Percentiles rank a stretch among this genome's conserved stretches.
Conservation (phyloP, 2,113 vertebrate species). For the Ameiurus melas region DNA sequence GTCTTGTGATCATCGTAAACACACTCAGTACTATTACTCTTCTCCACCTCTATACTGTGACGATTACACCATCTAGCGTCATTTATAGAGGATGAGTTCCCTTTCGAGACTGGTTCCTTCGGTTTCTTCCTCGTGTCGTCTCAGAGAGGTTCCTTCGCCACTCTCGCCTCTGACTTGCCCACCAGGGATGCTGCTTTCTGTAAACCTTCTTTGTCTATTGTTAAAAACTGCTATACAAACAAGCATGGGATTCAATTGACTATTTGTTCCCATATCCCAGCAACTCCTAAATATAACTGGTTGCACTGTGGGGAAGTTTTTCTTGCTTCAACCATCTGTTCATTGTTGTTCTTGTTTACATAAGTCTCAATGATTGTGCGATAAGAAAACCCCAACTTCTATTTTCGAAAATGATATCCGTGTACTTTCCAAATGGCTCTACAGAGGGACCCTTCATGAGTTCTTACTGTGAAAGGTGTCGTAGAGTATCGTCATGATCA, state of each 20-base stretch:
- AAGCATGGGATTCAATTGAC: not conserved
- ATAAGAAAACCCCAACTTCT: not conserved
- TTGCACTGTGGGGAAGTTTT: not conserved
- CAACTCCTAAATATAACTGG: slow-evolving; percentile 13
- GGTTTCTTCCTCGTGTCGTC: not conserved
- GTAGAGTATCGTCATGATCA: too few species aligned
- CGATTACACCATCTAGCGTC: not conserved
- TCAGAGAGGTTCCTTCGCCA: not conserved
- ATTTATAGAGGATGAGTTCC: not conserved
- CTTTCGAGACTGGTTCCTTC: not conserved
- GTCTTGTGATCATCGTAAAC: not conserved
- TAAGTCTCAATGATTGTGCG: not conserved
- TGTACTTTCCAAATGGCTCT: not conserved
- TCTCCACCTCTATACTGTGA: not conserved
- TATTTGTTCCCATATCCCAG: not conserved
- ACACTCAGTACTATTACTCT: not conserved
- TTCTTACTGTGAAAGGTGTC: not conserved
- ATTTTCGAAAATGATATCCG: not conserved
- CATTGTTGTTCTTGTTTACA: not conserved
- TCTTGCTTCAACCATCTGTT: not conserved
- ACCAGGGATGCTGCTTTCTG: not conserved
- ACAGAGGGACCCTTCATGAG: not conserved
- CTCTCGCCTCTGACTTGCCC: not conserved
- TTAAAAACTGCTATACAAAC: not conserved
- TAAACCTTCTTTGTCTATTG: not conserved